Conservation (phyloP, 2,888 invertebrate genomes). For the Lathronympha strigana region DNA sequence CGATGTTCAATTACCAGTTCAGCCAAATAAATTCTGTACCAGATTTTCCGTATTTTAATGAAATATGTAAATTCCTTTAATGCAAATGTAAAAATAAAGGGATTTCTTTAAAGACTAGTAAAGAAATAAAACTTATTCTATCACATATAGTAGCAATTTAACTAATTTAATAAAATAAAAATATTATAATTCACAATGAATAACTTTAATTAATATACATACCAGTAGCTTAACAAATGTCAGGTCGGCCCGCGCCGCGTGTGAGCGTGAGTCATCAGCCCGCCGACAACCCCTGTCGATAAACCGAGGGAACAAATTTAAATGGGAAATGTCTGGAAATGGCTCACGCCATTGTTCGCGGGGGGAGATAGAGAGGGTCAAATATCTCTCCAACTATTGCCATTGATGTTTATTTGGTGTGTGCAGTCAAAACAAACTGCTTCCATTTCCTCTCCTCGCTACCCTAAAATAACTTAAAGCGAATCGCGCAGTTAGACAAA, state of each 20-base stretch:
- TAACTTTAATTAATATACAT: background rate
- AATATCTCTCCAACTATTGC: constrained; percentile 72
- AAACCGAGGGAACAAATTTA: constrained; percentile 76
- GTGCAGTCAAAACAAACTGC: constrained; percentile 71
- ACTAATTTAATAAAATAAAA: background rate
- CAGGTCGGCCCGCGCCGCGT: background rate
- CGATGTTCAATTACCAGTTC: too few species aligned
- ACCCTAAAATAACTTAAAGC: constrained; percentile 48
- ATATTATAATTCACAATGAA: background rate
- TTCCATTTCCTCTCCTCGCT: constrained; percentile 45
- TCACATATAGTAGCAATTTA: background rate
- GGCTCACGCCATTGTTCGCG: constrained; percentile 77
- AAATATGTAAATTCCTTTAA: too few species aligned
- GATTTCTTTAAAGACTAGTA: too few species aligned
- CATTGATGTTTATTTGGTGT: constrained; percentile 73
- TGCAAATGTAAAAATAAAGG: too few species aligned
- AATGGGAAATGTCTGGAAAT: constrained; percentile 81
- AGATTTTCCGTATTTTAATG: too few species aligned
- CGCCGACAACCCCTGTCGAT: constrained; percentile 57
- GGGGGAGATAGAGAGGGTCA: constrained; percentile 72
- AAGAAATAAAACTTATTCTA: too few species aligned
- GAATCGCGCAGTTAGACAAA: constrained; percentile 32
- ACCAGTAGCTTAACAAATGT: background rate
- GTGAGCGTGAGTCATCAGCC: constrained; percentile 36
- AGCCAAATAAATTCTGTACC: too few species aligned